Base-by-base conservation (phyloP, 2,113 vertebrate species). In the Daphoenositta chrysoptera region DNA sequence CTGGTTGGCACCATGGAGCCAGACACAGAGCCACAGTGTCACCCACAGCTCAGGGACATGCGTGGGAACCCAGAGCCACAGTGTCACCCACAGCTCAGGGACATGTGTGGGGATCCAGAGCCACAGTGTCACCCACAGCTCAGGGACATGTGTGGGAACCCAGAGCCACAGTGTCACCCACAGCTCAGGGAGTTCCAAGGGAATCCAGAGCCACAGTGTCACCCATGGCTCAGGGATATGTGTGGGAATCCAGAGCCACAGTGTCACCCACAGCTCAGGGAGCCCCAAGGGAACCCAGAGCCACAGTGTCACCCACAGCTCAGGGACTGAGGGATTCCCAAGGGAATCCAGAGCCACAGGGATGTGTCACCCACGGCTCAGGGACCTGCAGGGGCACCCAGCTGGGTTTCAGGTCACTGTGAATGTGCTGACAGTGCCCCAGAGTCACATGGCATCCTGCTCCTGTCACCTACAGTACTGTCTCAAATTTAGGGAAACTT, bases 131-230 rank as follows among this genome's bases (percentile, higher is more conserved):
- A 50, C n/a, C 16, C 23, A 3, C 4, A 5, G 47, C 33, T 33
- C 64, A 27, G 53, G 53, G 53, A 30, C 15, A 26, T 27, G 4
- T 9, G 9, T 1, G 15, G 50, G 28, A 10, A 33, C 22, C 54
- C 56, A 60, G 58, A 61, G 58, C 20, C 14, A 51, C 35, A 24
- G 69, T 17, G 68, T 5, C 66, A 70, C 35, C 61, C n/a, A 6
- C 1, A 3, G 35, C 31, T 21, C 31, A 27, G 51, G 53, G 33
- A 42, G 15, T 3, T 8, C 2, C 3, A 4, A 1, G 13, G 45
- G 26, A 15, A 28, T 16, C 18, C 47, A 39, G 27, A 23, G 68
- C 2, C 37, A 40, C 35, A 40, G 44, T 26, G 48, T 27, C 48
- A 50, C 48, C 48, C 21, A 13, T 1, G 10, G 20, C 9, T 3